A percentile compares a stretch with the other conserved stretches of the same genome.
These are phyloP conservation scores for Agonopterix heracliana DNA, from an alignment of 2,888 invertebrate genomes.

Conservation along the genomic window DNA sequence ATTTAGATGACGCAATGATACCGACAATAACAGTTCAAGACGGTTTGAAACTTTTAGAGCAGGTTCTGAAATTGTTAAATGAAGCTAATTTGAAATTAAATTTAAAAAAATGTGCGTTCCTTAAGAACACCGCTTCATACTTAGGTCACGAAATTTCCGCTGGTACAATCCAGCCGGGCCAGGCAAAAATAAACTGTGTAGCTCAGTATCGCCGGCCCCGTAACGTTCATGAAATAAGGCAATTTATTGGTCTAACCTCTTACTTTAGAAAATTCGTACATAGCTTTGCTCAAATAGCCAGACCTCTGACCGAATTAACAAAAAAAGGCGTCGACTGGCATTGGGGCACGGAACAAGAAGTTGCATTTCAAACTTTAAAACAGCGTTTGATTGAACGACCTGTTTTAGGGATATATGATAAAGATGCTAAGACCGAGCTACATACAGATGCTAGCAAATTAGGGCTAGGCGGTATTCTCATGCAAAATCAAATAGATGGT, in stretches of 20 bases:
- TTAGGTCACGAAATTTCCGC: conserved; percentile 1
- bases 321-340: background rate
- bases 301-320: background rate
- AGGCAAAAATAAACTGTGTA: background rate
- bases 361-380: background rate
- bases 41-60: background rate
- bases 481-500: background rate
- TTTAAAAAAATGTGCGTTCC: conserved; percentile 2
- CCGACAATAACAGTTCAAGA: background rate
- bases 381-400: background rate
- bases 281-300: background rate
- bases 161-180: conserved; percentile 1
- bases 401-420: background rate
- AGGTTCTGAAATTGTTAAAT: background rate
- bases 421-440: background rate
- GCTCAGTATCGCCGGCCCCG: background rate
- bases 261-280: conserved; percentile 5
- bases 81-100: conserved; percentile 1
- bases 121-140: background rate
- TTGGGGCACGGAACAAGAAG: background rate
- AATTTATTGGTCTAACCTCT: background rate
- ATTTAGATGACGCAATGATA: conserved; percentile 2
- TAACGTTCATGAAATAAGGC: background rate
- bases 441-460: conserved; percentile 2
- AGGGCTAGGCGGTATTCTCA: conserved; percentile 1